Evolutionary conservation across 2,113 vertebrate species (phyloP).

Genomic region (Gobiocypris rarus): DNA sequence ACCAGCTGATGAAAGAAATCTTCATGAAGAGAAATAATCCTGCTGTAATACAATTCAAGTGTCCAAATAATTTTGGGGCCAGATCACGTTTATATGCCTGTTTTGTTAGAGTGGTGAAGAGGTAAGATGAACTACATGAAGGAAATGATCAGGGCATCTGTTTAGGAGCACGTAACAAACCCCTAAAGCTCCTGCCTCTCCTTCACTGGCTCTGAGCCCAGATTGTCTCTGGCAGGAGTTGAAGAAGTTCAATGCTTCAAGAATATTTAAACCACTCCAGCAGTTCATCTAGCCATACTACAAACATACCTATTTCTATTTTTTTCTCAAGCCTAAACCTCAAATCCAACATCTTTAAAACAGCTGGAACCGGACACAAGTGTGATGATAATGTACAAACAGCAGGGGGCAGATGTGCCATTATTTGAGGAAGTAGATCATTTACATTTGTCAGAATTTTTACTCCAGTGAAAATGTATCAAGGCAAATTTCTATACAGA

Average conservation of each 20-base stretch:
- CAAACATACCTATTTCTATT: neutral
- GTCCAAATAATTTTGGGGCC: neutral
- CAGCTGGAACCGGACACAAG: neutral
- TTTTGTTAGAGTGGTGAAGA: neutral
- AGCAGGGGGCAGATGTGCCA: conserved; percentile 43
- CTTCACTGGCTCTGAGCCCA: conserved; percentile 63
- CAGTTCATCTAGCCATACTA: neutral
- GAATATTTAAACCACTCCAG: conserved; percentile 39
- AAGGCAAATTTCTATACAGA: neutral
- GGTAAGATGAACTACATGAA: conserved; percentile 51
- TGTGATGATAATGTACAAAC: neutral
- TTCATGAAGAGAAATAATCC: neutral
- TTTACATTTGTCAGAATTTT: neutral
- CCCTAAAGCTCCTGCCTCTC: conserved; percentile 56
- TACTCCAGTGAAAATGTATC: neutral
- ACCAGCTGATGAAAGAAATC: neutral
- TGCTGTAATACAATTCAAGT: neutral
- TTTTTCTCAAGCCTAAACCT: neutral
- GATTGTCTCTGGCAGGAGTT: conserved; percentile 59
- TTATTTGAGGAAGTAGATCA: neutral
- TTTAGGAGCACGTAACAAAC: conserved; percentile 62
- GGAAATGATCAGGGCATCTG: conserved; percentile 66
- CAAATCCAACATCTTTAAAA: neutral
- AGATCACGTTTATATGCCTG: neutral
- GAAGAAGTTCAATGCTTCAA: conserved; percentile 49